These are phyloP conservation scores for Tachina grossa DNA, from an alignment of 2,888 invertebrate genomes.

Conservation along the genomic window DNA sequence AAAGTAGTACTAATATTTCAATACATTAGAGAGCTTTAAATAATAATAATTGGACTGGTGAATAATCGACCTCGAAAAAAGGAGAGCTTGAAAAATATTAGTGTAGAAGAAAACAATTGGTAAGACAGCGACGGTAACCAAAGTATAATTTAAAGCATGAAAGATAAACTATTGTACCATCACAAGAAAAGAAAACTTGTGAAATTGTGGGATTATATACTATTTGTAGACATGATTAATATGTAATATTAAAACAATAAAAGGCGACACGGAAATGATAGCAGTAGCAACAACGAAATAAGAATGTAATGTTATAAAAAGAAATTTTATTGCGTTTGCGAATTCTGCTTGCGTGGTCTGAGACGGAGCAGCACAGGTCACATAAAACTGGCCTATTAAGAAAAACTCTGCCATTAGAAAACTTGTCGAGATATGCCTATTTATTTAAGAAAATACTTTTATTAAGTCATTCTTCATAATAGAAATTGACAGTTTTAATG, in stretches of 20 bases:
- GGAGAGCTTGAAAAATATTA: conserved; percentile 16
- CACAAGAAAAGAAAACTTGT: background rate
- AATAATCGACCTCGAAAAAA: conserved; percentile 1
- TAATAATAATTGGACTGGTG: background rate
- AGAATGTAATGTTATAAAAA: conserved; percentile 10
- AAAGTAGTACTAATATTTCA: conserved; percentile 3
- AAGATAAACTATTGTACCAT: conserved; percentile 20
- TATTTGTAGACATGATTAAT: conserved; percentile 7
- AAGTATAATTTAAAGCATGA: conserved; percentile 6
- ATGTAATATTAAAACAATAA: background rate
- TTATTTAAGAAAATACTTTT: background rate
- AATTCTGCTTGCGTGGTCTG: conserved; percentile 19
- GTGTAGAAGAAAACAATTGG: conserved; percentile 59
- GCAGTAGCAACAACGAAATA: conserved; percentile 21
- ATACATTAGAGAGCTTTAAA: background rate
- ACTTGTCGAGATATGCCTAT: background rate
- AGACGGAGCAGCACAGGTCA: background rate
- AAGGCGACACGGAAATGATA: background rate
- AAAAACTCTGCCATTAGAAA: conserved; percentile 3
- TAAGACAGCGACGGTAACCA: conserved; percentile 36
- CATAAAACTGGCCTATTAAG: conserved; percentile 20
- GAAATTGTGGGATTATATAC: conserved; percentile 17
- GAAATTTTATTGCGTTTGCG: conserved; percentile 43
- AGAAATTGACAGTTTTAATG: background rate
- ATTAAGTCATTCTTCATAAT: background rate